A percentile compares a stretch with the other conserved stretches of the same genome.
Conservation (phyloP, 2,888 invertebrate species). For the Sylvicola fuscatus region DNA sequence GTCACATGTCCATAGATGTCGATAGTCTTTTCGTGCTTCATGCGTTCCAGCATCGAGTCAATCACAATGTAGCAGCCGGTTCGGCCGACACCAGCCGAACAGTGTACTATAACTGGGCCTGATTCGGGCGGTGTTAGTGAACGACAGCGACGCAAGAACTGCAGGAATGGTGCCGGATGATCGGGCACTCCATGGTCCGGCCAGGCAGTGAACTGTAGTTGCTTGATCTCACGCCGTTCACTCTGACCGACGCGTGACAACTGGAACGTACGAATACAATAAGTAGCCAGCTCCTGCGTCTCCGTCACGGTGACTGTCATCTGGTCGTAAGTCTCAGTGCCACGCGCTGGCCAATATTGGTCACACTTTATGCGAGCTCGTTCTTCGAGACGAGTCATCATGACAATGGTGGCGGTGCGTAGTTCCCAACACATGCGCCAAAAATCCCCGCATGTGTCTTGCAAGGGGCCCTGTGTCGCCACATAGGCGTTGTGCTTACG, state of each 20-base stretch:
- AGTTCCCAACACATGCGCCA: slow-evolving; percentile 99
- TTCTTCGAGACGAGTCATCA: slow-evolving; percentile 99
- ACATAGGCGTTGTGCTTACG: slow-evolving; percentile 96
- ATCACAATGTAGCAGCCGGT: slow-evolving; percentile 98
- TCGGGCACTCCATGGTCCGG: slow-evolving; percentile 99
- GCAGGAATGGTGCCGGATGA: slow-evolving; percentile 94
- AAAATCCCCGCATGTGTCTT: slow-evolving; percentile 94
- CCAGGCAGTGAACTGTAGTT: slow-evolving; percentile 98
- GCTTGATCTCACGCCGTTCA: slow-evolving; percentile 87
- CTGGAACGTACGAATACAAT: slow-evolving; percentile 94
- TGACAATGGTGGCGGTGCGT: slow-evolving; percentile 82
- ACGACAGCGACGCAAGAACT: slow-evolving; percentile 86
- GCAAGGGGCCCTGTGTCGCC: slow-evolving; percentile 95
- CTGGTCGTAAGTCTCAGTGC: slow-evolving; percentile 84
- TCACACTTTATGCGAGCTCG: slow-evolving; percentile 91
- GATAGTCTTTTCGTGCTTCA: slow-evolving; percentile 92
- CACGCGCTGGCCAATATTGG: slow-evolving; percentile 94
- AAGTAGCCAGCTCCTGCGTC: slow-evolving; percentile 91
- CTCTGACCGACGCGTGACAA: slow-evolving; percentile 57
- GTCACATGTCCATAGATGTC: slow-evolving; percentile 99
- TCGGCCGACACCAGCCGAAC: slow-evolving; percentile 79
- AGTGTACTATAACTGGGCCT: slow-evolving; percentile 89
- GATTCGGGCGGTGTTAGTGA: slow-evolving; percentile 78
- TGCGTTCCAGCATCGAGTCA: slow-evolving; percentile 94
- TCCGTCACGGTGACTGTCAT: slow-evolving; percentile 90